These are phyloP conservation scores for Sciurus vulgaris DNA, from an alignment of 2,797 vertebrate genomes.

Conservation along the genomic window DNA sequence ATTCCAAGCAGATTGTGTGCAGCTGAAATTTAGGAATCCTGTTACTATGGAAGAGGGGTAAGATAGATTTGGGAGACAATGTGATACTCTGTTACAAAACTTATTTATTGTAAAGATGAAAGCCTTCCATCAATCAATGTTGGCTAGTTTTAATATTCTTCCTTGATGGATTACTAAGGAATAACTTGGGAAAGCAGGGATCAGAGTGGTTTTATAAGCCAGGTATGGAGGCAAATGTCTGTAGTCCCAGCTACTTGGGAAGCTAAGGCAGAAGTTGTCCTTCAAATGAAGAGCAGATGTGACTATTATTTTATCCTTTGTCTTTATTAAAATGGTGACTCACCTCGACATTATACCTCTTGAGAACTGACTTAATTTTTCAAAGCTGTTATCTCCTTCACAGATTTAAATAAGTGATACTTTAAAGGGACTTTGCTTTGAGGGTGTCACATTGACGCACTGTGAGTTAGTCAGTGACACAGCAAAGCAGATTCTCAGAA, in stretches of 20 bases:
- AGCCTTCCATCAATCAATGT: background rate
- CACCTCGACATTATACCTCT: background rate
- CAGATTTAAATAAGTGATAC: background rate
- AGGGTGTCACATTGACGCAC: constrained; percentile 32
- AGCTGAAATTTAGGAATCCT: constrained; percentile 9
- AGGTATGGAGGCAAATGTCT: background rate
- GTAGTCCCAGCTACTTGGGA: background rate
- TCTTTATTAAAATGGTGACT: constrained; percentile 16
- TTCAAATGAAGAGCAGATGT: constrained; percentile 1
- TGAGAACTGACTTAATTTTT: constrained; percentile 17
- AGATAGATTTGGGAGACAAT: background rate
- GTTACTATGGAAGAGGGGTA: background rate
- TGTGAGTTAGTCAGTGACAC: background rate
- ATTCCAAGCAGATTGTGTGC: background rate
- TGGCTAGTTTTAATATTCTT: constrained; percentile 43
- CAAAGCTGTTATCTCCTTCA: constrained; percentile 48
- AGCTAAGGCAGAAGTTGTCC: background rate
- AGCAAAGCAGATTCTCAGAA: constrained; percentile 18
- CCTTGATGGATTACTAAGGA: constrained; percentile 28
- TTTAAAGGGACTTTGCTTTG: background rate
- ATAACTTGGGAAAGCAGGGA: background rate
- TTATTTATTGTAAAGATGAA: constrained; percentile 47
- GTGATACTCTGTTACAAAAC: background rate
- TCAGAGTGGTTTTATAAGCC: background rate
- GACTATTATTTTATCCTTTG: constrained; percentile 43